Evolutionary conservation across 2,113 vertebrate genomes (phyloP), one percentile per base, ranked within the genome.

Genomic region (Casuarius casuarius): DNA sequence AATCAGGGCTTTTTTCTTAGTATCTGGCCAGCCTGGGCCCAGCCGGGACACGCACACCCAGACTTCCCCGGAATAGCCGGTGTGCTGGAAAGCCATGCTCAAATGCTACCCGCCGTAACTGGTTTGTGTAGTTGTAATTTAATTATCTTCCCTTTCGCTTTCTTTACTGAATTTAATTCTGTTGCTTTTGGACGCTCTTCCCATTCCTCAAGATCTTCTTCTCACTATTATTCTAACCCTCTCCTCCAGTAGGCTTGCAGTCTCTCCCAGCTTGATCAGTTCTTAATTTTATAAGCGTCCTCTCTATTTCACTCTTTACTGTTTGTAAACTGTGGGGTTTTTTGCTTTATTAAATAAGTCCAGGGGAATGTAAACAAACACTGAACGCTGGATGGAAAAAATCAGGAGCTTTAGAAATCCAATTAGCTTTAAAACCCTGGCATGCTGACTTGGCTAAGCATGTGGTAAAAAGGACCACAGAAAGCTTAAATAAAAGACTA

Each of bases 301-400:
- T 68, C 70, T 91, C 63, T 87, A 88, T 84, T 94, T 77, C 65
- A 80, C 91, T 72, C 74, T 94, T 68, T 74, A 79, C 63, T 95
- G 84, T 95, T 96, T 96, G 95, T 87, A 97, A 94, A 95, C 56
- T 62, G 46, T 38, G 66, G 25, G 22, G 0, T 26, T 67, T 75
- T 74, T 79, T 51, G 46, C 49, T 48, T 12, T 51, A 77, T 91
- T 97, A 89, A 96, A 80, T 89, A 96, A 96, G 71, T 92, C 78
- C 65, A 48, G 63, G 75, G 77, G 89, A 97, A 95, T 96, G 89
- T 91, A 95, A 95, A 94, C 96, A 97, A 95, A 96, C 84, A 80
- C 10, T 77, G 87, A 71, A 59, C 52, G 81, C 75, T 97, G 87
- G 87, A 96, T 89, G 67, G 71, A 89, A 91, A 96, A 66, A 95